Base-by-base conservation (phyloP, 2,888 invertebrate species). In the Clanis bilineata region DNA sequence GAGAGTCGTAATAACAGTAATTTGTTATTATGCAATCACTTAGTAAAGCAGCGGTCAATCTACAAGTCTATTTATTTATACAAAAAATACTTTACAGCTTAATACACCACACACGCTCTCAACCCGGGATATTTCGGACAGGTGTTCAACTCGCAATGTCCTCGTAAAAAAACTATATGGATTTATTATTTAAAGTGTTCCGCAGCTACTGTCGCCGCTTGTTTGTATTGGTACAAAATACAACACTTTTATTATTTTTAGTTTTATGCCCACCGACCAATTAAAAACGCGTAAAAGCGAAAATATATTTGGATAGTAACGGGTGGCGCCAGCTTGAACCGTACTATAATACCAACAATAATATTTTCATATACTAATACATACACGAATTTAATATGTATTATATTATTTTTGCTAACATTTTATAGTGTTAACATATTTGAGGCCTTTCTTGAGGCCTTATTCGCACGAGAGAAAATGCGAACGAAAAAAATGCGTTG, bases 171-270 rank as follows among this genome's bases (percentile, higher is more conserved):
- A 86, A 82, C 85, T 81, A 80, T 77, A 77, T 80, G 76, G 79
- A 84, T 85, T 85, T 85, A 83, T 86, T 82, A 85, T 85, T 87
- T 84, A 86, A 84, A 85, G 80, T 83, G 80, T 77, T 77, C 74
- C 71, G 72, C 75, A 77, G 79, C 79, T 77, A 85, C 82, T 85
- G 83, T 83, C 67, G 64, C 72, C 74, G 74, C 72, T 74, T 79
- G 78, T 81, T 80, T 78, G 69, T 77, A 78, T 80, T 80, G 74
- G 72, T 74, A 74, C 67, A 72, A 72, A 57, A 62, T 61, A 67
- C 61, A 54, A 55, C n/a, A 22, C 38, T 45, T 57, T 63, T 63
- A 51, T 64, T 63, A 65, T 64, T 64, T 65, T 43, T 63, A 59
- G 58, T 60, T 67, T 56, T 57, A 60, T 65, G 60, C 18, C n/a